These are phyloP conservation scores for Xylocopa sonorina DNA, from an alignment of 1,140 invertebrate species.

Conservation along the genomic window DNA sequence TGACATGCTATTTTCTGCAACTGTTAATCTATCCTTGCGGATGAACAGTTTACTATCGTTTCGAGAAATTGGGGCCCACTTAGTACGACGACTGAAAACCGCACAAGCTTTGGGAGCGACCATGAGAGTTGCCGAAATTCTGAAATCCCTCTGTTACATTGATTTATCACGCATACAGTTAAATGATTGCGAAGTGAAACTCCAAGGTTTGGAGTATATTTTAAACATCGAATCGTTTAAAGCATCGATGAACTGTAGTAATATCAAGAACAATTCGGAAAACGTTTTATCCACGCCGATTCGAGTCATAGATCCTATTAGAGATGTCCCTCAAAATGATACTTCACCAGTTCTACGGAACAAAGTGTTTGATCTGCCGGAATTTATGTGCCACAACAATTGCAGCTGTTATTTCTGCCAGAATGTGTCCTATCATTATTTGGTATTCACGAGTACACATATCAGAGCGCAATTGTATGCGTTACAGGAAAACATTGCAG, in stretches of 20 bases:
- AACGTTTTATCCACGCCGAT: slow-evolving; percentile 15
- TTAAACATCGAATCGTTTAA: slow-evolving; percentile 70
- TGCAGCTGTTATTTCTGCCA: slow-evolving; percentile 75
- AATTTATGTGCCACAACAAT: slow-evolving; percentile 68
- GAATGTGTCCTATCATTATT: slow-evolving; percentile 71
- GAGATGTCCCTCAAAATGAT: slow-evolving; percentile 58
- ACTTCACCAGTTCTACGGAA: slow-evolving; percentile 71
- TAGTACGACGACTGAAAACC: slow-evolving; percentile 65
- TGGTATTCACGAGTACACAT: slow-evolving; percentile 69
- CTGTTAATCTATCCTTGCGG: slow-evolving; percentile 58
- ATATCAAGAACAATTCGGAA: not conserved
- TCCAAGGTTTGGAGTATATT: slow-evolving; percentile 75
- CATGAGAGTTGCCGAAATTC: slow-evolving; percentile 68
- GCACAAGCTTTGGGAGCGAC: slow-evolving; percentile 72
- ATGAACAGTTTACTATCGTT: slow-evolving; percentile 72
- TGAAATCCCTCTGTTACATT: slow-evolving; percentile 74
- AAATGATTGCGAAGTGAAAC: slow-evolving; percentile 73
- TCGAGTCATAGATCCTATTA: slow-evolving; percentile 49
- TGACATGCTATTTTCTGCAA: slow-evolving; percentile 63
- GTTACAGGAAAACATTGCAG: slow-evolving; percentile 57
- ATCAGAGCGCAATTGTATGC: slow-evolving; percentile 75
- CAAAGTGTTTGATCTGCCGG: slow-evolving; percentile 67
- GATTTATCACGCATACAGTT: slow-evolving; percentile 70
- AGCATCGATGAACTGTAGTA: slow-evolving; percentile 40
- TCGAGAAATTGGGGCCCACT: slow-evolving; percentile 69